These are phyloP conservation scores for Pachyramphus minor DNA, from an alignment of 2,113 vertebrate genomes.

Conservation along the genomic window DNA sequence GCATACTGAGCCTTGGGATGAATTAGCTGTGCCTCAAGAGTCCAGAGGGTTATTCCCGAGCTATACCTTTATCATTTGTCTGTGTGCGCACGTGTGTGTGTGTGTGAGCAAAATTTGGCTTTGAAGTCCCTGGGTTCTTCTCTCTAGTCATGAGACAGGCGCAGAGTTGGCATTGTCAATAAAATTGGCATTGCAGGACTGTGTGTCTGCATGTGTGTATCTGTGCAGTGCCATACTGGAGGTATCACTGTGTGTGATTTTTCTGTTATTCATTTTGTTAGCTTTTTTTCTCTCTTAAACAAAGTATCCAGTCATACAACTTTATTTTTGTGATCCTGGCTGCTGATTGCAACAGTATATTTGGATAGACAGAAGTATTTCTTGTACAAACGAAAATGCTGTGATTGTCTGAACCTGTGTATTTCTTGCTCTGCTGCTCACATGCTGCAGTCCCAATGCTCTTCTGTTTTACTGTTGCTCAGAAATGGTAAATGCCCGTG, in stretches of 20 bases:
- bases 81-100: neutral
- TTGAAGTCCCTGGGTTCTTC: neutral
- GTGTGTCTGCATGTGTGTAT: neutral
- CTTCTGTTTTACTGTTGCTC: neutral
- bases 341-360: neutral
- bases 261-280: neutral
- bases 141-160: neutral
- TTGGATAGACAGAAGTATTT: neutral
- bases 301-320: neutral
- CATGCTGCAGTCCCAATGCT: neutral
- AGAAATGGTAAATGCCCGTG: neutral
- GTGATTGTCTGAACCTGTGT: neutral
- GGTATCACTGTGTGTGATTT: neutral
- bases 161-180: neutral
- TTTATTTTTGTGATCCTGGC: neutral
- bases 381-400: neutral
- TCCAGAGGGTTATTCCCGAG: neutral
- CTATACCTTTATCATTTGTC: neutral
- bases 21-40: neutral
- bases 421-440: constrained; percentile 4
- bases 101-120: neutral
- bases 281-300: neutral
- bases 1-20: neutral
- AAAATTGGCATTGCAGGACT: neutral
- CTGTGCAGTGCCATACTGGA: neutral